phyloP scores from a whole-genome alignment of 2,888 invertebrate species.

The Clusia tigrina region DNA sequence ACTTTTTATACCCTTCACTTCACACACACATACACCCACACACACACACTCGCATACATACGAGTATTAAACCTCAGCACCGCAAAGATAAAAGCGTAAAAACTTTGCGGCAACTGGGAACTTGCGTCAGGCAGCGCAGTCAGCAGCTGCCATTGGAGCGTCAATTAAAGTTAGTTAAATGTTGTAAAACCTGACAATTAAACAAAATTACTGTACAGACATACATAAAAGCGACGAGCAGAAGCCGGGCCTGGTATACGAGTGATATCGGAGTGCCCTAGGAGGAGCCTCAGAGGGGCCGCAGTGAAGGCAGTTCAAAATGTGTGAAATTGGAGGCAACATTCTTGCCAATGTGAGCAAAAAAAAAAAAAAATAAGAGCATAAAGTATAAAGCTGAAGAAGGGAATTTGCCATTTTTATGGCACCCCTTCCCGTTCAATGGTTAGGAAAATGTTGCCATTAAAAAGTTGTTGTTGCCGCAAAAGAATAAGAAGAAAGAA shows the following conservation, averaged over 20 bases:
- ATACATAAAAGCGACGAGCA: slow-evolving; percentile 8
- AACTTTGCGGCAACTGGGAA: not conserved
- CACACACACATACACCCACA: slow-evolving; percentile 1
- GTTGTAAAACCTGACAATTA: slow-evolving; percentile 12
- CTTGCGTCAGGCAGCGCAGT: not conserved
- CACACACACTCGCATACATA: not conserved
- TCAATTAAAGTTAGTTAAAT: slow-evolving; percentile 8
- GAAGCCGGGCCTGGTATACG: not conserved
- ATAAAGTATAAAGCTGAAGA: too few relatives aligned
- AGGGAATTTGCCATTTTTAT: not conserved
- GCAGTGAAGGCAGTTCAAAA: not conserved
- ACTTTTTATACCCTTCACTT: too few relatives aligned
- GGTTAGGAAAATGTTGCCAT: too few relatives aligned
- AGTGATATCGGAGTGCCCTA: not conserved
- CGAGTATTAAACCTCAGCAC: not conserved
- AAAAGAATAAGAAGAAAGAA: too few relatives aligned
- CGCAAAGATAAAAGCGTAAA: not conserved
- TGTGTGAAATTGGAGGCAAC: not conserved
- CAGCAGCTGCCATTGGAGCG: slow-evolving; percentile 2
- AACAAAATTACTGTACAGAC: slow-evolving; percentile 12
- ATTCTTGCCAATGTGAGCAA: not conserved
- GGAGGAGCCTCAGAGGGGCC: not conserved
- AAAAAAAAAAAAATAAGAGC: not conserved
- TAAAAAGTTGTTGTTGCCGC: too few relatives aligned
- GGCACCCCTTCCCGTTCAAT: not conserved